Conservation (phyloP, 2,113 vertebrate genomes). For the Siniperca knerii region DNA sequence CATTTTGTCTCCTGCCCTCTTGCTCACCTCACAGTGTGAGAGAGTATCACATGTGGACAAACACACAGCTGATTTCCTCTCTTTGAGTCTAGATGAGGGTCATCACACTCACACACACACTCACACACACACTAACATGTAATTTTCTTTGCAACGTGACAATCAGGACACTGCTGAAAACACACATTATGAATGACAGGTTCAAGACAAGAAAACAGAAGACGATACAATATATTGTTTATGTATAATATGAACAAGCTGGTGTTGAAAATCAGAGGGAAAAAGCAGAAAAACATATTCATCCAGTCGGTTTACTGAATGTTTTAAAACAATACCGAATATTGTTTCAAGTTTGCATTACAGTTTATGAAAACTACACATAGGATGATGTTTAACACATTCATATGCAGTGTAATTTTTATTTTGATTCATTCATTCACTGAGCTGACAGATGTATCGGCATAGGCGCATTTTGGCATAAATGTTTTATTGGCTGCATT, state of each 20-base stretch:
- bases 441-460: no score
- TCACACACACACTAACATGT: neutral
- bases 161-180: slow-evolving; percentile 1
- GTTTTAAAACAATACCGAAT: no score
- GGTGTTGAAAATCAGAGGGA: neutral
- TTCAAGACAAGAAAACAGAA: neutral
- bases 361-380: no score
- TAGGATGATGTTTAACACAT: no score
- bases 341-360: no score
- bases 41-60: neutral
- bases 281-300: no score
- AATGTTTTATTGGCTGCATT: no score
- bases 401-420: no score
- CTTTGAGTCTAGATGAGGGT: neutral
- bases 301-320: no score
- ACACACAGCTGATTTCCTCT: neutral
- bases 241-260: neutral
- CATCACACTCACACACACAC: neutral
- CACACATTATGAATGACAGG: neutral
- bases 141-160: neutral
- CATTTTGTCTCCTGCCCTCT: neutral
- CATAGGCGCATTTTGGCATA: no score
- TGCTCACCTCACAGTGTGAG: neutral
- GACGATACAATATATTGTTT: neutral
- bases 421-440: no score